phyloP scores from a whole-genome alignment of 2,113 vertebrate species.

The Pluvianellus socialis region DNA sequence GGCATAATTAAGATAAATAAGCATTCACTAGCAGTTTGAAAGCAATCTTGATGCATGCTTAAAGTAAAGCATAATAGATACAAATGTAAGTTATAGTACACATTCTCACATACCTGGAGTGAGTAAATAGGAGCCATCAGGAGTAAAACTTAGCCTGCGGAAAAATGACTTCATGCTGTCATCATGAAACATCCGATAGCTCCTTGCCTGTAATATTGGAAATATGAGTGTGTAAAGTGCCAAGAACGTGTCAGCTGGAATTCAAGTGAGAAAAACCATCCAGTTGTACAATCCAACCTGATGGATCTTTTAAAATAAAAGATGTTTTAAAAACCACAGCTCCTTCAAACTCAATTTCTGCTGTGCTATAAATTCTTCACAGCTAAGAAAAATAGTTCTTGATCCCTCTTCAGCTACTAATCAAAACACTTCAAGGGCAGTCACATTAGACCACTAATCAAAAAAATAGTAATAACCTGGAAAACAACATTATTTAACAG shows the following conservation, averaged over 20 bases:
- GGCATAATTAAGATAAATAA: background rate
- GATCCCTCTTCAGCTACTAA: background rate
- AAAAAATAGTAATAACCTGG: background rate
- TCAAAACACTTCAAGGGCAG: background rate
- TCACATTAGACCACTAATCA: background rate
- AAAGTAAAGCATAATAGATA: background rate
- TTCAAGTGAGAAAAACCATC: background rate
- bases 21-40: background rate
- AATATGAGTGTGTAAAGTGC: background rate
- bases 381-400: background rate
- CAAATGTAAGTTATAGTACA: fast-evolving
- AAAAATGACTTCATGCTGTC: slow-evolving; percentile 99
- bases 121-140: slow-evolving; percentile 92
- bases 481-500: background rate
- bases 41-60: background rate
- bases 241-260: background rate
- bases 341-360: background rate
- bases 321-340: background rate
- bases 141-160: slow-evolving; percentile 91
- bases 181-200: slow-evolving; percentile 93
- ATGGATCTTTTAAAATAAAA: background rate
- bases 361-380: background rate
- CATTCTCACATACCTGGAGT: slow-evolving; percentile 79
- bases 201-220: slow-evolving; percentile 77
- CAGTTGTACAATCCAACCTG: background rate